Evolutionary conservation across 2,797 vertebrate species (phyloP).

Genomic region (Microctenopoma stevenorrisi): DNA sequence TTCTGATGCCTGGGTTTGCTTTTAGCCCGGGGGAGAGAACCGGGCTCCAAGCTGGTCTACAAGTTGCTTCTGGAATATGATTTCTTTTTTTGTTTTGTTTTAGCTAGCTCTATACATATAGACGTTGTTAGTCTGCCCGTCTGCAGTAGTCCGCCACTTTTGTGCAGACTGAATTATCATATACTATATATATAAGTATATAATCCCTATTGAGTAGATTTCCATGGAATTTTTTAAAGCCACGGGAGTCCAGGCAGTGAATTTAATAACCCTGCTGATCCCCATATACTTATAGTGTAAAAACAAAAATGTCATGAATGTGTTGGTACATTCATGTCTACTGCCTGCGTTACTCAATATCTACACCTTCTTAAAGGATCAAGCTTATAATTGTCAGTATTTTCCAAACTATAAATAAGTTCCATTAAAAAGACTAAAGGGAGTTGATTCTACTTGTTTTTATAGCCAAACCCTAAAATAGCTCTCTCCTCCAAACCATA

Average conservation of each 20-base stretch:
- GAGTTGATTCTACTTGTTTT: neutral
- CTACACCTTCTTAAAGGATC: neutral
- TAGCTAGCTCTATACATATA: conserved; percentile 14
- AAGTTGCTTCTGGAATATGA: conserved; percentile 33
- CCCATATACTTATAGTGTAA: neutral
- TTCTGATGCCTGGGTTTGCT: conserved; percentile 68
- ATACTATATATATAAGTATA: neutral
- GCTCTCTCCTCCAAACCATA: neutral
- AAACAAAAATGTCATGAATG: neutral
- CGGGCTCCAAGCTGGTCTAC: conserved; percentile 39
- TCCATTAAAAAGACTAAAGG: neutral
- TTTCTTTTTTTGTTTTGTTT: conserved; percentile 13
- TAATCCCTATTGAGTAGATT: neutral
- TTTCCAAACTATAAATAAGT: neutral
- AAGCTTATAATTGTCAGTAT: neutral
- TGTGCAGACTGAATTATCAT: neutral
- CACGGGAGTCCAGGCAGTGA: neutral
- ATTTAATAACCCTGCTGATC: conserved; percentile 8
- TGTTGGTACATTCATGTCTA: neutral
- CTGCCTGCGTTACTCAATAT: neutral
- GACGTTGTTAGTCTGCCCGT: neutral
- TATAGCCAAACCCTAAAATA: neutral
- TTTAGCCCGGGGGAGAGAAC: conserved; percentile 63
- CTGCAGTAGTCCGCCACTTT: neutral
- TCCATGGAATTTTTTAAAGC: neutral